phyloP scores from a whole-genome alignment of 2,113 vertebrate species.

The Austrofundulus limnaeus region DNA sequence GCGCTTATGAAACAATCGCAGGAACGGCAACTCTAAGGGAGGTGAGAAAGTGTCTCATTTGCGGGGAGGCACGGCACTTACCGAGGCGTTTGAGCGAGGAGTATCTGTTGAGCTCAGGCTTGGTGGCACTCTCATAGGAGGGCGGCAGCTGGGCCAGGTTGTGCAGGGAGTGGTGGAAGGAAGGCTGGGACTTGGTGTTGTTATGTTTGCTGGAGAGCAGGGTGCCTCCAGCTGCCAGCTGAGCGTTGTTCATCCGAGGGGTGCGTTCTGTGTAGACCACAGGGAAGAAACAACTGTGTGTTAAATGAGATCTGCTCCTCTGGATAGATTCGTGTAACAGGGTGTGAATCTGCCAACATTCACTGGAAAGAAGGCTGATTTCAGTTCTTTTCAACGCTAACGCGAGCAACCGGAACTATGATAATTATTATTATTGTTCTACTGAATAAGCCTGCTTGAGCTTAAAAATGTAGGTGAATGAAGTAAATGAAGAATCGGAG shows the following conservation, averaged over 20 bases:
- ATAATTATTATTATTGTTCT: conserved; percentile 58
- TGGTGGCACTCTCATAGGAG: conserved; percentile 89
- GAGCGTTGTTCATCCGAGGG: conserved; percentile 84
- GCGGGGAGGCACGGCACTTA: conserved; percentile 64
- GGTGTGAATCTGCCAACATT: conserved; percentile 48
- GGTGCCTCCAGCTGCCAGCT: conserved; percentile 83
- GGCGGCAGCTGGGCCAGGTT: conserved; percentile 92
- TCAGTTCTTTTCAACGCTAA: conserved; percentile 37
- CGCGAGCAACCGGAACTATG: conserved; percentile 40
- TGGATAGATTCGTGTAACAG: conserved; percentile 35
- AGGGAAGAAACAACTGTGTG: conserved; percentile 41
- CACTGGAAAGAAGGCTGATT: conserved; percentile 28
- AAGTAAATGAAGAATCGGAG: conserved; percentile 52
- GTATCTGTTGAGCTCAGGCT: conserved; percentile 90
- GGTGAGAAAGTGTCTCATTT: conserved; percentile 14
- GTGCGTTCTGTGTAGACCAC: conserved; percentile 74
- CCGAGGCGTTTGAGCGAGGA: conserved; percentile 91
- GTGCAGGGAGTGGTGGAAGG: conserved; percentile 90
- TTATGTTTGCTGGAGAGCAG: conserved; percentile 85
- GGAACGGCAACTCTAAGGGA: neutral
- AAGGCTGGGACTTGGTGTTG: conserved; percentile 83
- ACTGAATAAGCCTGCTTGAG: conserved; percentile 48
- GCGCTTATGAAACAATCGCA: conserved; percentile 25
- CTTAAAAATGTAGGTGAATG: conserved; percentile 51
- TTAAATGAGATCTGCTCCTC: conserved; percentile 71